Conservation (phyloP, 2,113 vertebrate species). For the Meles meles region DNA sequence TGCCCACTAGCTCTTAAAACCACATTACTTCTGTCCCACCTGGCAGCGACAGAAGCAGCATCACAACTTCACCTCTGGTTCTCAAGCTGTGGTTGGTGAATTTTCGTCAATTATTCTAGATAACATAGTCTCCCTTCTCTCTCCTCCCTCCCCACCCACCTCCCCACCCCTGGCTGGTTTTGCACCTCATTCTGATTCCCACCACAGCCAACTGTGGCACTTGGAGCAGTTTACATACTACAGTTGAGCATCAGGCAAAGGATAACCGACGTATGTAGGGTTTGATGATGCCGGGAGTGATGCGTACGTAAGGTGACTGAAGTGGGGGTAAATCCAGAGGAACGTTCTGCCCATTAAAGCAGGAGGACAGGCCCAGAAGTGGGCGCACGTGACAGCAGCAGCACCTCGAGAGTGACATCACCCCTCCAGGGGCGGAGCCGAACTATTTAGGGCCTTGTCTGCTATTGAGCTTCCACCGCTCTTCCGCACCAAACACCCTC, state of each 20-base stretch:
- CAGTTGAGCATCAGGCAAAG: background rate
- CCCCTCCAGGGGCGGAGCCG: constrained; percentile 40
- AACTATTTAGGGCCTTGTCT: constrained; percentile 34
- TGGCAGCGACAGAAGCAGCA: background rate
- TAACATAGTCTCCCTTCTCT: background rate
- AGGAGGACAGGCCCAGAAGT: constrained; percentile 36
- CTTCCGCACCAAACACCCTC: background rate
- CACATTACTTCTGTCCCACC: background rate
- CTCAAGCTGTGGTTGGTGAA: background rate
- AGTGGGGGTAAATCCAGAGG: background rate
- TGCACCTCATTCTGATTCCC: background rate
- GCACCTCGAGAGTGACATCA: constrained; percentile 72
- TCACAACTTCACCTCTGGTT: background rate
- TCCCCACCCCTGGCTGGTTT: background rate
- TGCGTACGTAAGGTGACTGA: background rate
- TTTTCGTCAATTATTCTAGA: background rate
- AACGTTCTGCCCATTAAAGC: constrained; percentile 2
- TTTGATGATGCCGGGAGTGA: background rate
- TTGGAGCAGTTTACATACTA: background rate
- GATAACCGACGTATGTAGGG: background rate
- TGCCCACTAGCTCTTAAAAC: background rate
- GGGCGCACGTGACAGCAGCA: constrained; percentile 63
- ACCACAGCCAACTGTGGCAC: background rate
- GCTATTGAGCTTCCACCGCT: background rate
- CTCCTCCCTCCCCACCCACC: too few species aligned